These are phyloP conservation scores for Porites cylindrica DNA, from an alignment of 92 coral and sea anemone genomes.

Conservation along the genomic window DNA sequence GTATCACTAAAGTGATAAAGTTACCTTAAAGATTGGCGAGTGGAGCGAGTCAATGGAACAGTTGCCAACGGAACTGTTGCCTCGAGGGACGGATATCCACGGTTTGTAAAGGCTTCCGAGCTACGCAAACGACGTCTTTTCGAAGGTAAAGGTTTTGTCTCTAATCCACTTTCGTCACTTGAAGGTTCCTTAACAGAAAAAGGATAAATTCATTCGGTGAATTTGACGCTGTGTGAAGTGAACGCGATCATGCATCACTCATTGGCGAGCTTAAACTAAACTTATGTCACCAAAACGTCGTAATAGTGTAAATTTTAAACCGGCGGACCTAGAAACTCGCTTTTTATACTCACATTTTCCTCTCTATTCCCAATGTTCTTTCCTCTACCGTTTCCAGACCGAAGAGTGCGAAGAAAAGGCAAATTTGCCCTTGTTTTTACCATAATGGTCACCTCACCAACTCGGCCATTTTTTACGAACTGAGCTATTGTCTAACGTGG, in stretches of 20 bases:
- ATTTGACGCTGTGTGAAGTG: neutral
- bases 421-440: constrained; percentile 40
- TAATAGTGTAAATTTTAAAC: neutral
- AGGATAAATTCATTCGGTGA: neutral
- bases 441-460: constrained; percentile 9
- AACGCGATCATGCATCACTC: neutral
- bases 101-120: constrained; percentile 3
- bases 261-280: neutral
- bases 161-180: constrained; percentile 80
- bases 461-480: constrained; percentile 36
- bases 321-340: neutral
- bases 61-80: constrained; percentile 25
- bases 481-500: constrained; percentile 6
- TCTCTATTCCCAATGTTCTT: constrained; percentile 46
- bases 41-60: constrained; percentile 22
- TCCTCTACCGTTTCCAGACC: constrained; percentile 51
- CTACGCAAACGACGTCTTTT: constrained; percentile 67
- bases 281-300: neutral
- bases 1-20: neutral
- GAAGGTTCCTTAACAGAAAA: constrained; percentile 64
- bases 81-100: constrained; percentile 9
- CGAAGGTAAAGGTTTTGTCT: constrained; percentile 57
- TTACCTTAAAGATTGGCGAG: constrained; percentile 41
- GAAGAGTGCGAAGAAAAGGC: constrained; percentile 31
- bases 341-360: constrained; percentile 14